Evolutionary conservation across 2,113 vertebrate species (phyloP), one percentile per base, ranked within the genome.

Genomic region (Raja brachyura): DNA sequence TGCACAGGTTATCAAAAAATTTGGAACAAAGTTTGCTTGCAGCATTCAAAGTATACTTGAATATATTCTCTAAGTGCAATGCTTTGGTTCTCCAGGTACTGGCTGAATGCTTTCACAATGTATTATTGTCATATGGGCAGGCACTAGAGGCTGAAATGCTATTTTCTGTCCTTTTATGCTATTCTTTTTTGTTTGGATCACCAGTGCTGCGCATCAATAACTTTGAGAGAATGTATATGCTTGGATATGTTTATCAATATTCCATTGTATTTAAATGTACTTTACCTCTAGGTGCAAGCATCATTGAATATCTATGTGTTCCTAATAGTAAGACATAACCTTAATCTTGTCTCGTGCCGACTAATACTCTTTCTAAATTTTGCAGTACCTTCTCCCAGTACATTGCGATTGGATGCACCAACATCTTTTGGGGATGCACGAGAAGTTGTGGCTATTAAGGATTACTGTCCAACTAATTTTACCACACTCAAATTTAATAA

Each of bases 401-500:
- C 97, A 97, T 98, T 99, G 96, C 97, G 98, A 18, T 95, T 95
- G 28, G 97, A 99, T 93, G 96, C 95, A 7, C 96, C 97, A 92
- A 96, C 96, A 0, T 98, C 97, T 25, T 97, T 99, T 0, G 97
- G 97, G 48, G 96, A 98, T 0, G 98, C 98, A 0, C 97, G 97
- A 94, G 98, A 99, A 93, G 98, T 99, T 5, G 93, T 99, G 1
- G 99, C 99, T 0, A 98, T 99, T 94, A 99, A 97, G 95, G 99
- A 99, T 95, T 99, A 99, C 95, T 97, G 98, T 94, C 98, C 99
- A 0, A 98, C 97, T 77, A 99, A 97, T 95, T 99, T 99, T 95
- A 99, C 99, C 95, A 99, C 99, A 2, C 94, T 99, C 18, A 99
- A 98, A 95, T 99, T 99, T 96, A 98, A 97, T 93, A 99, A 99